Evolutionary conservation across 2,113 vertebrate genomes (phyloP), one percentile per base, ranked within the genome.

Genomic region (Urocitellus parryii): DNA sequence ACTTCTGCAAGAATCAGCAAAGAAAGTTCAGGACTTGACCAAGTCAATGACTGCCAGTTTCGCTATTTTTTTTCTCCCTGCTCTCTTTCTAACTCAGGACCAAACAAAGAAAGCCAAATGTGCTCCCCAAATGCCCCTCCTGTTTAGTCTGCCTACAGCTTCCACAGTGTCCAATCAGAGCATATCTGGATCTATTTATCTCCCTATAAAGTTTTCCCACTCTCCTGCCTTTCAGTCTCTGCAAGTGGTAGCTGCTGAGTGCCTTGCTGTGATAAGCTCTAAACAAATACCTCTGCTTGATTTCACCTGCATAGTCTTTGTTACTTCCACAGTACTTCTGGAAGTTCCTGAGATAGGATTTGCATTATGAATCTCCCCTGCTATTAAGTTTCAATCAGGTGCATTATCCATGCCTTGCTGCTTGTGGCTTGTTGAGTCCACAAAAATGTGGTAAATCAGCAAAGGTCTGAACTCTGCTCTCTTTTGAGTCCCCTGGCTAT

Each of bases 11-110:
- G n/a, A 82, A 92, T 7, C 16, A 53, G 34, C 37, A 27, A 51
- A 77, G 51, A 74, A 90, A 83, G 34, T 4, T 79, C 24, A 95
- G 29, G 61, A 39, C 8, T 73, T 76, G 53, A 96, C 48, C 56
- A 76, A 53, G 8, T 79, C 14, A 81, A 10, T 63, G 56, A 74
- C 32, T 83, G 29, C 4, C 48, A 79, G 12, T 5, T 87, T 63
- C 51, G 11, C 39, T 77, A 27, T 2, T 32, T 78, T 78, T 78
- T 92, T 80, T 42, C 14, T 39, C 27, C 32, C 13, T 34, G 17
- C 22, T 84, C 53, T 85, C 16, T 32, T 95, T 89, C 61, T 63
- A 78, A 78, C n/a, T 67, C 20, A 88, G 8, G 17, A 78, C 8
- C 61, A 95, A 87, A 34, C 11, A 37, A 4, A 85, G 8, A 95